phyloP scores from a whole-genome alignment of 64 coral and sea anemone genomes.

The Hydrozoanthus tunicans region DNA sequence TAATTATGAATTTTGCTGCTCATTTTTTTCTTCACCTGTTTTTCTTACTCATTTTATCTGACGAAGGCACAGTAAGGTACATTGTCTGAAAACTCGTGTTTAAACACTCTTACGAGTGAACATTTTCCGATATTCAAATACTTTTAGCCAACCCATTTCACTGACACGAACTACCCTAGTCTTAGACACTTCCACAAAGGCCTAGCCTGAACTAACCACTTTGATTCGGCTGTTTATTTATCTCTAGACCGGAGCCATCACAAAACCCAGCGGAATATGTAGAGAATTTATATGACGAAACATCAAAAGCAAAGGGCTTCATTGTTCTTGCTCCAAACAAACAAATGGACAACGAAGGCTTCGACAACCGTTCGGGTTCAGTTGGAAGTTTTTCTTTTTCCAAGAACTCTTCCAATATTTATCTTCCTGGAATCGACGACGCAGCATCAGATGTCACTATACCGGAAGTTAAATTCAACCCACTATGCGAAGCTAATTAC shows the following conservation, averaged over 20 bases:
- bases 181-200: too few relatives aligned
- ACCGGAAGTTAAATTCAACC: slow-evolving; percentile 39
- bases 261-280: slow-evolving; percentile 41
- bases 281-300: slow-evolving; percentile 45
- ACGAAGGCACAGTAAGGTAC: too few relatives aligned
- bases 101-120: too few relatives aligned
- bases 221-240: not conserved
- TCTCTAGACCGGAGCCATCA: slow-evolving; percentile 20
- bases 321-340: not conserved
- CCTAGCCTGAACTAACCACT: too few relatives aligned
- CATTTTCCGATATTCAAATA: too few relatives aligned
- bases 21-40: too few relatives aligned
- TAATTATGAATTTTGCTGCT: too few relatives aligned
- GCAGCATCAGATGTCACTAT: slow-evolving; percentile 23
- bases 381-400: slow-evolving; percentile 21
- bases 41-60: too few relatives aligned
- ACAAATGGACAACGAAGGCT: slow-evolving; percentile 7
- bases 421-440: slow-evolving; percentile 58
- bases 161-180: not conserved
- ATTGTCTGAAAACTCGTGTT: too few relatives aligned
- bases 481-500: not conserved
- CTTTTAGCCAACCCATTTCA: not conserved
- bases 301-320: not conserved
- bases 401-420: slow-evolving; percentile 41
- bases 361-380: slow-evolving; percentile 4